Percentiles rank a stretch among this genome's conserved stretches.
phyloP scores from a whole-genome alignment of 2,797 vertebrate species.

The Ciconia nigra region DNA sequence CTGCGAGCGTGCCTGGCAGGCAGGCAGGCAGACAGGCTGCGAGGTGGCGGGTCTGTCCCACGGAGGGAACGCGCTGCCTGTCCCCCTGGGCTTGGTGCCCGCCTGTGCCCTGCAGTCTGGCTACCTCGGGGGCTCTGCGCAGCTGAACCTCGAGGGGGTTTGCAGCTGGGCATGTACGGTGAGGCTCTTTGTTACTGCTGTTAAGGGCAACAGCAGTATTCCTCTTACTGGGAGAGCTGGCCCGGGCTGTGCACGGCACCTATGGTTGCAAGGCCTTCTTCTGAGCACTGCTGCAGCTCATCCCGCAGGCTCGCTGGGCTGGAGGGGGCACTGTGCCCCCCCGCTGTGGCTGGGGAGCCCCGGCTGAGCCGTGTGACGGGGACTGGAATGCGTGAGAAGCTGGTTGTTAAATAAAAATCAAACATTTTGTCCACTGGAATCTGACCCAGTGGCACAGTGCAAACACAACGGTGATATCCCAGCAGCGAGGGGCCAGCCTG shows the following conservation, averaged over 20 bases:
- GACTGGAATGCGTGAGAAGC: neutral
- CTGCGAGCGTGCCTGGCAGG: neutral
- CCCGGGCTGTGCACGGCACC: neutral
- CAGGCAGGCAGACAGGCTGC: neutral
- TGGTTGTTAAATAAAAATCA: neutral
- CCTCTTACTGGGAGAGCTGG: neutral
- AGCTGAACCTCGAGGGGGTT: neutral
- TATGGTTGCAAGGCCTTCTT: neutral
- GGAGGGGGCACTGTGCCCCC: neutral
- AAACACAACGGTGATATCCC: accelerated
- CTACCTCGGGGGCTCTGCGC: neutral
- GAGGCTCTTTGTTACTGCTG: neutral
- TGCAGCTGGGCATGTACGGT: neutral
- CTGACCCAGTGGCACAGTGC: neutral
- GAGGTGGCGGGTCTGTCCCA: neutral
- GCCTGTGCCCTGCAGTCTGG: neutral
- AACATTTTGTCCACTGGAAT: neutral
- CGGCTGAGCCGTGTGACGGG: accelerated
- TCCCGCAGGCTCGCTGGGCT: neutral
- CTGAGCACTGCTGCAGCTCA: neutral
- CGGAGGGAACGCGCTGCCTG: too few species aligned
- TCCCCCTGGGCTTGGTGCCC: neutral
- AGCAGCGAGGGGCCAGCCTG: neutral
- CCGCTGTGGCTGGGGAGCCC: neutral
- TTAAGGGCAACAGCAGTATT: accelerated